Percentiles rank a stretch among this genome's conserved stretches.
phyloP scores from a whole-genome alignment of 2,113 vertebrate genomes.

The Cynoglossus semilaevis region DNA sequence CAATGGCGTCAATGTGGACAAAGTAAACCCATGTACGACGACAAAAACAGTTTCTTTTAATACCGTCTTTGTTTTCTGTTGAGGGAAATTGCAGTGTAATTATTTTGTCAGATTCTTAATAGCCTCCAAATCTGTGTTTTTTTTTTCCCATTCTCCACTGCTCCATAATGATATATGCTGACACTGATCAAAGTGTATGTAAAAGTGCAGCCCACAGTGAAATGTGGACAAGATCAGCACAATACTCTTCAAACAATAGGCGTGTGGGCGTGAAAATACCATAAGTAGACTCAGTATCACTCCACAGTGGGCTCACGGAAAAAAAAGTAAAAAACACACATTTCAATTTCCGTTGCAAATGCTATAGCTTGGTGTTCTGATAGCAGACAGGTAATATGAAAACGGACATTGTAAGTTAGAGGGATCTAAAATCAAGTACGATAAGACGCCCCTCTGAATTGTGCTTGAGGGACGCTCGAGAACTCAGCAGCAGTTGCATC shows the following conservation, averaged over 20 bases:
- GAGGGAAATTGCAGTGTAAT: conserved; percentile 55
- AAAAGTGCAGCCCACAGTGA: conserved; percentile 61
- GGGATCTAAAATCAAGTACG: conserved; percentile 18
- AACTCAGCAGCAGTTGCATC: conserved; percentile 3
- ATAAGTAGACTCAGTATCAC: conserved; percentile 33
- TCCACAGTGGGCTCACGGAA: conserved; percentile 9
- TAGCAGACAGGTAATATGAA: conserved; percentile 4
- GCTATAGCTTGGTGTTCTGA: too few relatives aligned
- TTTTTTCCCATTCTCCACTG: conserved; percentile 39
- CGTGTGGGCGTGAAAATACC: conserved; percentile 52
- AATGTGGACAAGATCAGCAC: conserved; percentile 60
- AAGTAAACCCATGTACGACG: conserved; percentile 3
- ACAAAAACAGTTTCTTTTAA: conserved; percentile 16
- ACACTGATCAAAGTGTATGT: conserved; percentile 63
- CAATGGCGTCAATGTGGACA: conserved; percentile 1
- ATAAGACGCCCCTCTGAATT: conserved; percentile 16
- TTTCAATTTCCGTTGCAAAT: too few relatives aligned
- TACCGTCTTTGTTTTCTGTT: conserved; percentile 21
- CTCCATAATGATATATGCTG: conserved; percentile 58
- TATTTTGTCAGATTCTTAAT: conserved; percentile 64
- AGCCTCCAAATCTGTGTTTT: conserved; percentile 40
- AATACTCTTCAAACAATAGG: conserved; percentile 53
- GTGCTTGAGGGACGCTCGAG: conserved; percentile 24
- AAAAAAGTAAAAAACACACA: conserved; percentile 12
- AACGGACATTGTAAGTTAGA: conserved; percentile 17